A percentile compares a stretch with the other conserved stretches of the same genome.
phyloP scores from a whole-genome alignment of 2,888 invertebrate genomes.

The Pristionchus mayeri region DNA sequence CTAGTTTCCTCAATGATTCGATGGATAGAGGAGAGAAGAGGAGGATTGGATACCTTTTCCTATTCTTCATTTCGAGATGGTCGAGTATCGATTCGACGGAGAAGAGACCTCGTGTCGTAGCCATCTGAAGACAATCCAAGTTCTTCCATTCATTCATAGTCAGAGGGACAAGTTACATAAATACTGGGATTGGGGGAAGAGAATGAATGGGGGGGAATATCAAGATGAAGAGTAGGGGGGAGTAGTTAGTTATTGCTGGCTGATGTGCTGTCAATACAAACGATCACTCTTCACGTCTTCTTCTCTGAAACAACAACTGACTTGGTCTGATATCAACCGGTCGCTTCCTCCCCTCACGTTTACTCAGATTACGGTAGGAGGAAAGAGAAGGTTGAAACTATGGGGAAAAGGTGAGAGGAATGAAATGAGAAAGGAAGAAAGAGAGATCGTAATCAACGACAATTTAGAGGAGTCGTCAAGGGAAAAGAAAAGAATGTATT shows the following conservation, averaged over 20 bases:
- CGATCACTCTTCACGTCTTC: conserved; percentile 42
- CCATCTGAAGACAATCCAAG: conserved; percentile 4
- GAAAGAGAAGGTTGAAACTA: conserved; percentile 43
- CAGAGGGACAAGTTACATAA: neutral
- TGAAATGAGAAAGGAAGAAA: conserved; percentile 44
- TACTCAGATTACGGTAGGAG: conserved; percentile 25
- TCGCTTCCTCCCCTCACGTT: neutral
- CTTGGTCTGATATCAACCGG: conserved; percentile 51
- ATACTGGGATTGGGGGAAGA: neutral
- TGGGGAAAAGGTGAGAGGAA: conserved; percentile 43
- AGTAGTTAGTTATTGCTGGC: conserved; percentile 36
- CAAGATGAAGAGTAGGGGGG: neutral
- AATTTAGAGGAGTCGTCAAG: conserved; percentile 13
- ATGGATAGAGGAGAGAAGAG: conserved; percentile 8
- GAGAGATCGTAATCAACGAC: conserved; percentile 29
- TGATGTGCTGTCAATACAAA: conserved; percentile 44
- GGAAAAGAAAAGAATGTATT: conserved; percentile 38
- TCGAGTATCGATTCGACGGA: conserved; percentile 48
- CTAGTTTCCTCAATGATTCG: conserved; percentile 36
- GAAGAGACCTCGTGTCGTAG: conserved; percentile 22
- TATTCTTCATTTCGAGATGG: conserved; percentile 39
- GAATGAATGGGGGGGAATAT: neutral
- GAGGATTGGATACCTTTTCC: conserved; percentile 29
- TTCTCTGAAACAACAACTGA: conserved; percentile 50
- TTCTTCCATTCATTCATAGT: neutral